Base-by-base conservation (phyloP, 2,113 vertebrate species). In the Grammomys surdaster region DNA sequence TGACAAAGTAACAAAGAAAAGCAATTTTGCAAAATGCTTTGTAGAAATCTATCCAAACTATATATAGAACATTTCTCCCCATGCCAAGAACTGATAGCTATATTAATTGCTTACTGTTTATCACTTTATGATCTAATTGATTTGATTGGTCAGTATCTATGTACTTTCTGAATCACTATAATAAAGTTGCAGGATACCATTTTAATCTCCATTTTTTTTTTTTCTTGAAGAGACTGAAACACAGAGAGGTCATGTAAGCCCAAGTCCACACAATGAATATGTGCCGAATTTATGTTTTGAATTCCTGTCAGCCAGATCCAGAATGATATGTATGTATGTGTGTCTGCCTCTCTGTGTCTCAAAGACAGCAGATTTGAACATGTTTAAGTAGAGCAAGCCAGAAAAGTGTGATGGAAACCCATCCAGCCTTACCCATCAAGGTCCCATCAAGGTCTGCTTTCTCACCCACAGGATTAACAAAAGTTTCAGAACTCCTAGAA, bases 171-270 rank as follows among this genome's bases (percentile, higher is more conserved):
- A 84, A 80, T 22, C 10, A n/a, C 20, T 5, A 2, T 58, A 82
- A 65, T 77, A 56, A 90, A 84, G 8, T n/a, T 80, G 19, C 31
- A 28, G 54, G 5, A 46, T 72, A 60, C 8, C 73, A 48, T 56
- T 87, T 78, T 78, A 22, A 63, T 70, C 40, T 90, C 26, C 54
- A 56, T 56, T 94, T 96, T 51, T 48, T 96, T 51, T 48, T 92
- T 63, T 10, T 67, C 16, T 51, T 84, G 58, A 82, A 80, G 54
- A 89, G 84, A 89, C 7, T 7, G 78, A 90, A 31, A 11, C 65
- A 92, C 24, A n/a, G 63, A 51, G 16, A 73, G 11, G 5, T n/a
- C 22, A 92, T 84, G 69, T 60, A 73, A 56, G 28, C 4, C 3
- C 69, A 84, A 20, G 11, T 10, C 22, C 60, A 77, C 58, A 58